Evolutionary conservation across 2,888 invertebrate species (phyloP), one percentile per base, ranked within the genome.

Genomic region (Eumacrocentrus americanus): DNA sequence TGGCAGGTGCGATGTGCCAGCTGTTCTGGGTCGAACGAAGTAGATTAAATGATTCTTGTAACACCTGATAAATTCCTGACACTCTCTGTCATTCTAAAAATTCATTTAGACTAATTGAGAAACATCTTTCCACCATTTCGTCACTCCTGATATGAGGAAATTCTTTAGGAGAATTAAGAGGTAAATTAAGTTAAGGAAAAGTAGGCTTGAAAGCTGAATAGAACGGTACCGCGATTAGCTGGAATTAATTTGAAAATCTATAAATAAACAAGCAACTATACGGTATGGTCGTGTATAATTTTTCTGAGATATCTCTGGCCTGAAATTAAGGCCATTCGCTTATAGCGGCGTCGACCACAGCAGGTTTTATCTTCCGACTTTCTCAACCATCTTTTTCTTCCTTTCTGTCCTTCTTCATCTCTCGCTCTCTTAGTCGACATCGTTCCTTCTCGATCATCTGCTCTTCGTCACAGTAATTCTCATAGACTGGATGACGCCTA

Each of bases 271-370:
- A 46, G 22, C 22, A 44, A 46, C n/a, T n/a, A n/a, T n/a, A n/a
- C n/a, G n/a, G n/a, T n/a, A n/a, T 37, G 37, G 48, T 5, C 12
- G 23, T 38, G 22, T 37, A 46, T 55, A 29, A 34, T 56, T 48
- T 56, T 48, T 48, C 47, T 3, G 9, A 42, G 16, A 22, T 52
- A 35, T 52, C 23, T 53, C 29, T 34, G 14, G 9, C 5, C 44
- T 16, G 11, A 35, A 50, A 60, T 48, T 60, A 42, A 54, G 54
- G 44, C 54, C 54, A 60, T 54, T 55, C 34, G 35, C 40, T 29
- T 40, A 59, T n/a, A n/a, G 38, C 37, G 14, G 47, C 47, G 52
- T 53, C 34, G 34, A 37, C 23, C 12, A 20, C 46, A 50, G 47
- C 50, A 38, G 50, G 48, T 50, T 52, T 42, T 55, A 47, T 54